Base-by-base conservation (phyloP, 2,113 vertebrate genomes). In the Cyanistes caeruleus region DNA sequence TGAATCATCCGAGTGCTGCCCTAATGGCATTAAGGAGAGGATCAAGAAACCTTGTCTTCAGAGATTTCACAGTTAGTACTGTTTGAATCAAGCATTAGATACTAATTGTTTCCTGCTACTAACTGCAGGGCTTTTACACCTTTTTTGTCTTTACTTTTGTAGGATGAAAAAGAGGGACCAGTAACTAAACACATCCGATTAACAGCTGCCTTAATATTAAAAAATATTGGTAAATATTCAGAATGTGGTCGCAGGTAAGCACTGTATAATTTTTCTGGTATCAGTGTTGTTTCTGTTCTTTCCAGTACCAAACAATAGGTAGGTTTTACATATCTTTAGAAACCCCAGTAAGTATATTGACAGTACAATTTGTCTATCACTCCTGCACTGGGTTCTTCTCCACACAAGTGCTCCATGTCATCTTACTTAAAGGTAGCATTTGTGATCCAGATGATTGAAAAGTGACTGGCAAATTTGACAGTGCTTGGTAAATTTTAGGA, bases 201-300 rank as follows among this genome's bases (percentile, higher is more conserved):
- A 99, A 99, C 99, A 98, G 99, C 99, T 99, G 99, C 99, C 99
- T 99, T 99, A 99, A 99, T 99, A 97, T 98, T 99, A 98, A 99
- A 99, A 99, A 99, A 99, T 98, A 99, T 99, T 98, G 99, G 99
- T 98, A 99, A 99, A 99, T 99, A 99, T 98, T 99, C 99, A 85
- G 99, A 99, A 98, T 99, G 99, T 98, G 99, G 99, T 98, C 99
- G 99, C 98, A 99, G 98, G 99, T 99, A 97, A 99, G 99, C 98
- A 89, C 69, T 16, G 5, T 52, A 1, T 53, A 22, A 44, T 74
- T 94, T 68, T 81, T 92, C 46, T 77, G 5, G 41, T 89, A 64
- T 44, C 35, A 79, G 23, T 89, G 52, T 84, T 88, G 27, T 63
- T 73, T 94, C 43, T 83, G 21, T 84, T 84, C 41, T 56, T 73